These are phyloP conservation scores for Halocaridina rubra DNA, from an alignment of 2,888 invertebrate genomes.

Conservation along the genomic window DNA sequence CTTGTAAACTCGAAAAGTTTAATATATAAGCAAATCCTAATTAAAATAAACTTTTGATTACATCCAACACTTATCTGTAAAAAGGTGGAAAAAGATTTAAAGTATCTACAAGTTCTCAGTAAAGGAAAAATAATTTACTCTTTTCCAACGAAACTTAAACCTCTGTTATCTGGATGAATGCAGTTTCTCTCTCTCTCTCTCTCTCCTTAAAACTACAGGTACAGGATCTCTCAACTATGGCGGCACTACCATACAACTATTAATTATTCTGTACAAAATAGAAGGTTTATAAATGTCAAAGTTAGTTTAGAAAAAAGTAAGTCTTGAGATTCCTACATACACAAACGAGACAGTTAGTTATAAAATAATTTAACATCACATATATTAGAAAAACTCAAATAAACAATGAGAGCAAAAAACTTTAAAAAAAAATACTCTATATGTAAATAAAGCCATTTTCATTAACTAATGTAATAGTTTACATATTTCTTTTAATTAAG, in stretches of 20 bases:
- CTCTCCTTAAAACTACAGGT: no score
- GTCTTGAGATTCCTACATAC: slow-evolving; percentile 38
- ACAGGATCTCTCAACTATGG: slow-evolving; percentile 38
- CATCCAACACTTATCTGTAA: no score
- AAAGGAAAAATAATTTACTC: no score
- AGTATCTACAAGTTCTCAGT: not conserved
- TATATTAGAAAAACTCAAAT: not conserved
- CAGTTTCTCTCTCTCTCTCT: no score
- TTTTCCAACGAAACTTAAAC: no score
- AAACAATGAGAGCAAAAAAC: not conserved
- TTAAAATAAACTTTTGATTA: no score
- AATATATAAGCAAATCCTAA: no score
- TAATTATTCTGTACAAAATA: slow-evolving; percentile 50
- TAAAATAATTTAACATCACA: slow-evolving; percentile 43
- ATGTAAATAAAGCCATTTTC: slow-evolving; percentile 47
- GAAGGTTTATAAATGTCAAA: slow-evolving; percentile 30
- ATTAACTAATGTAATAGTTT: slow-evolving; percentile 32
- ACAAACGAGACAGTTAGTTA: slow-evolving; percentile 36
- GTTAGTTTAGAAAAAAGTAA: slow-evolving; percentile 24
- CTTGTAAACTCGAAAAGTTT: no score
- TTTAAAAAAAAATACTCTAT: not conserved
- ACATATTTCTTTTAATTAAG: slow-evolving; percentile 34
- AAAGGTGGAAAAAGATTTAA: no score
- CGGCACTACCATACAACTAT: slow-evolving; percentile 35
- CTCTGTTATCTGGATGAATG: no score